A percentile compares a stretch with the other conserved stretches of the same genome.
Evolutionary conservation across 2,113 vertebrate genomes (phyloP).

Genomic region (Ranitomeya imitator): DNA sequence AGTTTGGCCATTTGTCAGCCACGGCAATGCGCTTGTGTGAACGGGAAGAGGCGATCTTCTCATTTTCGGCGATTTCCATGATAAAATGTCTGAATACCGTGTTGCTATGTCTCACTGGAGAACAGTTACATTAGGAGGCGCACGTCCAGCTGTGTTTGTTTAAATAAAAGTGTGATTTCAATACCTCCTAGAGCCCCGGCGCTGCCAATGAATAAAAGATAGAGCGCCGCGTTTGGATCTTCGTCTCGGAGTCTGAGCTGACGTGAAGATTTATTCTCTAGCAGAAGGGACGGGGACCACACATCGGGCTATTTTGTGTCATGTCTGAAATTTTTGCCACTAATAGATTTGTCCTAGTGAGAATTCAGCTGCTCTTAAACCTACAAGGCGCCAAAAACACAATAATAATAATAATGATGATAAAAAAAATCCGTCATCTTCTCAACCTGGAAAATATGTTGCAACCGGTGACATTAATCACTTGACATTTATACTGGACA

Average conservation of each 20-base stretch:
- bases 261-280: conserved; percentile 82
- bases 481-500: conserved; percentile 48
- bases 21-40: background rate
- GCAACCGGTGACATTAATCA: conserved; percentile 69
- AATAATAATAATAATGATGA: conserved; percentile 67
- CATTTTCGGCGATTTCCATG: conserved; percentile 83
- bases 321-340: conserved; percentile 77
- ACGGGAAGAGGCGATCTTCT: conserved; percentile 59
- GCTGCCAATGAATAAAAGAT: conserved; percentile 85
- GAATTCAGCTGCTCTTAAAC: conserved; percentile 80
- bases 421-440: conserved; percentile 78
- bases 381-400: conserved; percentile 78
- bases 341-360: conserved; percentile 83
- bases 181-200: conserved; percentile 84
- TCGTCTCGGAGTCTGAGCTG: conserved; percentile 75
- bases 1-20: background rate
- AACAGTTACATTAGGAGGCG: conserved; percentile 84
- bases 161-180: conserved; percentile 88
- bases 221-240: conserved; percentile 73
- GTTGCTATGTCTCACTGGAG: conserved; percentile 85
- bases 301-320: conserved; percentile 80
- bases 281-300: conserved; percentile 80
- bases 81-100: conserved; percentile 81
- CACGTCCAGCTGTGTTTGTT: conserved; percentile 86
- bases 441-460: conserved; percentile 69